phyloP scores from a whole-genome alignment of 2,797 vertebrate genomes.

The Octomys mimax region DNA sequence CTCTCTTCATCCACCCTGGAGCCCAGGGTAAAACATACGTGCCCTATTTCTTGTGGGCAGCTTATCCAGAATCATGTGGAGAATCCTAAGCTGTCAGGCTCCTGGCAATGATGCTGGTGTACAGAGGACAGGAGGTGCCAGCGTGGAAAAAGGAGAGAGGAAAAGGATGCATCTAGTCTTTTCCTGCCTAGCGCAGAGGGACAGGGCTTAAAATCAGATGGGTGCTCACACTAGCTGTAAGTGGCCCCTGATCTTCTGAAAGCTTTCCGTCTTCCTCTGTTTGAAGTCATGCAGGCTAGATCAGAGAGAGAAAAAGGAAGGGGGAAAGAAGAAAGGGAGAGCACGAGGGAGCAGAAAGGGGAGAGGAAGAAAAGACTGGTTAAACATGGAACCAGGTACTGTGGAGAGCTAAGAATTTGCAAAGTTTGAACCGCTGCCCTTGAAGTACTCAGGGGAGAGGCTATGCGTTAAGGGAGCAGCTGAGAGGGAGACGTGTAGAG shows the following conservation, averaged over 20 bases:
- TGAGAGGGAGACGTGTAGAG: neutral
- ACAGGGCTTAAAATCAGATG: neutral
- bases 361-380: neutral
- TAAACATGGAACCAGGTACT: neutral
- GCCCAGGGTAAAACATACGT: neutral
- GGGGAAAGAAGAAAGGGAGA: neutral
- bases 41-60: neutral
- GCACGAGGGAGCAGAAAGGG: neutral
- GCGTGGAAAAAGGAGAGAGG: neutral
- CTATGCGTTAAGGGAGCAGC: neutral
- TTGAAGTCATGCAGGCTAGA: neutral
- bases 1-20: neutral
- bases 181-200: neutral
- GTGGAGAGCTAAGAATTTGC: neutral
- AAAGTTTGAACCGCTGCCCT: neutral
- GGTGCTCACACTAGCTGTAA: neutral
- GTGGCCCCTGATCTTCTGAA: neutral
- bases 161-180: neutral
- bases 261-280: slow-evolving; percentile 35
- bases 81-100: neutral
- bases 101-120: neutral
- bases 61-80: neutral
- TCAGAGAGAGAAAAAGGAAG: neutral
- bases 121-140: neutral
- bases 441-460: neutral